These are phyloP conservation scores for Brachypalpus laphriformis DNA, from an alignment of 2,888 invertebrate genomes.

Conservation along the genomic window DNA sequence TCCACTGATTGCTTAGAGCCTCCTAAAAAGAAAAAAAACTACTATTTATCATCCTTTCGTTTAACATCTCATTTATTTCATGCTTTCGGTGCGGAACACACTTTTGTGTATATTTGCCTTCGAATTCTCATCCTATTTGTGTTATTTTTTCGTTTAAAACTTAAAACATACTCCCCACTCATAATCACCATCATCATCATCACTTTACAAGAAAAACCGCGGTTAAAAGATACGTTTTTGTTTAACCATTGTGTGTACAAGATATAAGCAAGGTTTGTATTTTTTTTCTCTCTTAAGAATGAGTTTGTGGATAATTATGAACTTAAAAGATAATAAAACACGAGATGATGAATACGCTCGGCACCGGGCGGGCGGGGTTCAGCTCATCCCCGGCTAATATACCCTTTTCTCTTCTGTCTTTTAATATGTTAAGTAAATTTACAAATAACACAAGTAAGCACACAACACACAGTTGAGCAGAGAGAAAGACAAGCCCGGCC, in stretches of 20 bases:
- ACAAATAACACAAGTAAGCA: constrained; percentile 38
- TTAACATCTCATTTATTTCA: constrained; percentile 62
- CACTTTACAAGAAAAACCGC: constrained; percentile 36
- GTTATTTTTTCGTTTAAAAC: neutral
- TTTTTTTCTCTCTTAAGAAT: neutral
- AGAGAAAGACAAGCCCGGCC: neutral
- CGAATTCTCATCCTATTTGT: constrained; percentile 6
- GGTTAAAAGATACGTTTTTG: constrained; percentile 35
- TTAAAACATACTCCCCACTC: constrained; percentile 4
- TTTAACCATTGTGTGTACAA: constrained; percentile 26
- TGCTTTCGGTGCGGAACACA: constrained; percentile 38
- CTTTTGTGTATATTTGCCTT: constrained; percentile 26
- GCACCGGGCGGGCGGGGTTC: constrained; percentile 3
- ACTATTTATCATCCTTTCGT: constrained; percentile 56
- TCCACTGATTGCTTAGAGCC: neutral
- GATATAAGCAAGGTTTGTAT: neutral
- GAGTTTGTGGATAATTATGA: constrained; percentile 60
- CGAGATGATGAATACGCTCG: constrained; percentile 53
- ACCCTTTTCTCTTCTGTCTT: constrained; percentile 35
- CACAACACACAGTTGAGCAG: neutral
- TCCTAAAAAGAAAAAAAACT: constrained; percentile 3
- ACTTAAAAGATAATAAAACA: constrained; percentile 60
- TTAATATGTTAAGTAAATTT: constrained; percentile 70
- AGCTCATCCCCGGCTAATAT: constrained; percentile 16
- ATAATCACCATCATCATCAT: constrained; percentile 9